phyloP scores from a whole-genome alignment of 2,797 vertebrate genomes.

The Phalloptychus januarius region DNA sequence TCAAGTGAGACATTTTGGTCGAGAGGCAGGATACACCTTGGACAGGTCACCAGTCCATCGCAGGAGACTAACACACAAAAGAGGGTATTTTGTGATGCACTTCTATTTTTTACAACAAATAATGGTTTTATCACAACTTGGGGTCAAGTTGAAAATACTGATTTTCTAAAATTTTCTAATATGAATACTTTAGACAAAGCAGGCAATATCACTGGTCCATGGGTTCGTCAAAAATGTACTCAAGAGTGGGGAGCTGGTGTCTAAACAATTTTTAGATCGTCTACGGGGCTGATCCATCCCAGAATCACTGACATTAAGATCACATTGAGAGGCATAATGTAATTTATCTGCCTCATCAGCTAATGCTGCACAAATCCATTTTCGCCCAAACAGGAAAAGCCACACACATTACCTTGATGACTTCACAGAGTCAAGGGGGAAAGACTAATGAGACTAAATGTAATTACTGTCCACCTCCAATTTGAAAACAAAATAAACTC shows the following conservation, averaged over 20 bases:
- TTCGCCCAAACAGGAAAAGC: conserved; percentile 80
- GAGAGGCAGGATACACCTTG: no score
- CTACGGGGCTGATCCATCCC: conserved; percentile 63
- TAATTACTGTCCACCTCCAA: conserved; percentile 81
- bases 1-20: no score
- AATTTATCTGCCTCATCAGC: conserved; percentile 85
- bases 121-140: conserved; percentile 22
- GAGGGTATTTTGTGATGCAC: not conserved
- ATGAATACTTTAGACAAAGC: conserved; percentile 40
- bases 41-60: no score
- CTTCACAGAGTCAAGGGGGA: conserved; percentile 74
- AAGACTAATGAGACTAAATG: conserved; percentile 81
- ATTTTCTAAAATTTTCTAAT: conserved; percentile 27
- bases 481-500: conserved; percentile 78
- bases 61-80: not conserved
- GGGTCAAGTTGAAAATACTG: conserved; percentile 30
- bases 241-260: conserved; percentile 21
- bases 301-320: conserved; percentile 83
- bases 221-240: conserved; percentile 21
- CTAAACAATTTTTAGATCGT: conserved; percentile 48
- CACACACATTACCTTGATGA: conserved; percentile 86
- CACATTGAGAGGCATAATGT: conserved; percentile 83
- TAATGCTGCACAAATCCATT: conserved; percentile 87
- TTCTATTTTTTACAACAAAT: conserved; percentile 22
- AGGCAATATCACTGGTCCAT: conserved; percentile 14